Evolutionary conservation across 2,797 vertebrate genomes (phyloP).

Genomic region (Myiothlypis chrysogaster): DNA sequence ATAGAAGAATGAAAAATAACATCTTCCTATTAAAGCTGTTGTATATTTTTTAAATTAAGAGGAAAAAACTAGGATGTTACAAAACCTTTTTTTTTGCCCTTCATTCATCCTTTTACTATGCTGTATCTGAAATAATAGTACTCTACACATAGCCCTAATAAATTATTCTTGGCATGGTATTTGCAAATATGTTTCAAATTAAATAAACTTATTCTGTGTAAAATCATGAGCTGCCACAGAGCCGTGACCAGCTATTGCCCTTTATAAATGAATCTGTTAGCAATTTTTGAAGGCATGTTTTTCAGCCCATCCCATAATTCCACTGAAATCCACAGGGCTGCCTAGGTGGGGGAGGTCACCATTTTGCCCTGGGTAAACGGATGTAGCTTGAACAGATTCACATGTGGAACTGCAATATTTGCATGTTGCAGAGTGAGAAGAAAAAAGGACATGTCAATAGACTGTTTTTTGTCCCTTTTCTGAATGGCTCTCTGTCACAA

Average conservation of each 20-base stretch:
- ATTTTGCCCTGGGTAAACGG: background rate
- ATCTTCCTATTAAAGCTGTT: background rate
- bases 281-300: constrained; percentile 21
- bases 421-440: background rate
- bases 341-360: background rate
- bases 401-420: background rate
- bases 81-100: background rate
- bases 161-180: background rate
- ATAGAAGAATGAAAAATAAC: background rate
- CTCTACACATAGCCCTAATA: background rate
- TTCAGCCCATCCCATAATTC: background rate
- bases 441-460: background rate
- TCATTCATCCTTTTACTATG: background rate
- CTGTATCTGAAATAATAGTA: background rate
- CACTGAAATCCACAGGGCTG: background rate
- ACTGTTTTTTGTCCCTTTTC: background rate
- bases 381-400: background rate
- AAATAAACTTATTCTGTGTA: background rate
- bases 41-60: background rate
- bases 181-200: constrained; percentile 32
- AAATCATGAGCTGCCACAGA: background rate
- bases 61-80: background rate
- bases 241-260: background rate
- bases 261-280: constrained; percentile 10
- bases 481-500: background rate